Evolutionary conservation across 2,113 vertebrate genomes (phyloP), one percentile per base, ranked within the genome.

Genomic region (Anguilla rostrata): DNA sequence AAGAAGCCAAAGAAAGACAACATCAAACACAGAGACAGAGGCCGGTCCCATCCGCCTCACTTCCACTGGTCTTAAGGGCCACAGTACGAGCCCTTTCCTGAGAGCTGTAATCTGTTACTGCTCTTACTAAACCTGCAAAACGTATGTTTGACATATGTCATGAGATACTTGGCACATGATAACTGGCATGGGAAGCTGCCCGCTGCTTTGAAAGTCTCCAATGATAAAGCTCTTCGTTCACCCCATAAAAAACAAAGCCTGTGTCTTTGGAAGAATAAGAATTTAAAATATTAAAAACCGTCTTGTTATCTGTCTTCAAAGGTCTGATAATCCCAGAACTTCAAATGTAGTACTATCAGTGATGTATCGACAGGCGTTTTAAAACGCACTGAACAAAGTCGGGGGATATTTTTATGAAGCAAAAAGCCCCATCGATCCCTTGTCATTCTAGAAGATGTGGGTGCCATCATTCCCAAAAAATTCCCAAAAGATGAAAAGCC

Each of bases 291-390:
- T 39, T 86, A 84, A 83, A 75, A 86, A 83, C 75, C 56, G 75
- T 39, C 83, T 43, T 86, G 84, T 87, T 89, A 86, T 81, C 80
- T 16, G 22, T 14, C 66, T 82, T 88, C 85, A 79, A 85, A 66
- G 60, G 16, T 86, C 82, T 43, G 5, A 46, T 78, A 40, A 34
- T 29, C 3, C 81, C 78, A 15, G 85, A 66, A 88, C 43, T 5
- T 84, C 71, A 16, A 84, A 41, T 83, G 6, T 15, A 20, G 81
- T n/a, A 88, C 46, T 79, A 75, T 53, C 43, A 84, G 41, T 85
- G 87, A 90, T 56, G 81, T 86, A 86, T 80, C 84, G 75, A 82
- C 89, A 93, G 88, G 90, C 87, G 90, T 34, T 88, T 40, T n/a
- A 5, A 15, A 2, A 8, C 53, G 49, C 39, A 14, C 39, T 79